Evolutionary conservation across 2,888 invertebrate species (phyloP).

Genomic region (Cephonodes hylas): DNA sequence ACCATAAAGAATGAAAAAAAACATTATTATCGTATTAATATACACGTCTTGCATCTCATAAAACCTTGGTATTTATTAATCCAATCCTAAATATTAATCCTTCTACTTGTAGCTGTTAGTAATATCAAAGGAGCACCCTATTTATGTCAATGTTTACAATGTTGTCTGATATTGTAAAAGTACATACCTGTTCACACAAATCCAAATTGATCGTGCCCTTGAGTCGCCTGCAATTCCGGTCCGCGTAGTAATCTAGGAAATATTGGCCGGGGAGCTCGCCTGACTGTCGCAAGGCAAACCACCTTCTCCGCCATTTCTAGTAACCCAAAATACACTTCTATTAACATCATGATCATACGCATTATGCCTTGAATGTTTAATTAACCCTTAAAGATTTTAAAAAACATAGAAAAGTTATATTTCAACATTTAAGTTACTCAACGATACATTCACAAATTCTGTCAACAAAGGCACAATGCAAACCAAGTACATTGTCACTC

Average conservation of each 20-base stretch:
- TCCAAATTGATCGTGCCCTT: constrained; percentile 96
- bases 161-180: neutral
- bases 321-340: constrained; percentile 19
- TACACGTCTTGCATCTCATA: too few species aligned
- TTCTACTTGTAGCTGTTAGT: too few species aligned
- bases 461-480: constrained; percentile 58
- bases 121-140: neutral
- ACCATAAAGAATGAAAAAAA: too few species aligned
- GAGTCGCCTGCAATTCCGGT: constrained; percentile 90
- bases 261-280: constrained; percentile 97
- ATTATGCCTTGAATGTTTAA: neutral
- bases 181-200: constrained; percentile 94
- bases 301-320: constrained; percentile 97
- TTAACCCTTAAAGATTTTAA: neutral
- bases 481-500: constrained; percentile 73
- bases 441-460: constrained; percentile 39
- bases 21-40: too few species aligned
- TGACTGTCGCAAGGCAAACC: constrained; percentile 95
- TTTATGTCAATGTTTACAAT: neutral
- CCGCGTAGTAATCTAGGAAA: constrained; percentile 95
- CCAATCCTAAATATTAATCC: too few species aligned
- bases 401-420: neutral
- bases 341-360: neutral
- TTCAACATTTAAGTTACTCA: constrained; percentile 4
- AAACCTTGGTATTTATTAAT: neutral